Evolutionary conservation across 1,140 invertebrate genomes (phyloP), one percentile per base, ranked within the genome.

Genomic region (Drosophila suzukii): DNA sequence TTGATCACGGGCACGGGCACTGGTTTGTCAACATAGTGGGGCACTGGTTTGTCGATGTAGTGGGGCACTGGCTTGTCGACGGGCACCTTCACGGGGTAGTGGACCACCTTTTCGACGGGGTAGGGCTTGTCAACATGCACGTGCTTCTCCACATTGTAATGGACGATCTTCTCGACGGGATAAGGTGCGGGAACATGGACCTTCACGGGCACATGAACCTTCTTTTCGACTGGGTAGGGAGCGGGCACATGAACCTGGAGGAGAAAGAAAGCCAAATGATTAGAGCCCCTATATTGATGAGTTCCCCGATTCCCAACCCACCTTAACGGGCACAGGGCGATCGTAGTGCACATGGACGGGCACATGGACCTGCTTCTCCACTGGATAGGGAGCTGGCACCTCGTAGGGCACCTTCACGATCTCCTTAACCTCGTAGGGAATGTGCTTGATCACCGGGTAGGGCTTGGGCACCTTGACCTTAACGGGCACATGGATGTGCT

Each of bases 91-190:
- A 96, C 95, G 49, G 95, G 94, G 84, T 95, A 95, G 63, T 95
- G 96, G 15, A 96, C 94, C 39, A 94, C 93, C 91, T 96, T 96
- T 82, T 96, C 95, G 0, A 96, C 95, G 36, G 95, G 95, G 57
- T 95, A 94, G 1, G 96, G 96, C 43, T 95, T 94, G 59, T 93
- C 94, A 27, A 96, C 94, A 75, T 95, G 94, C 55, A 96, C 94
- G 38, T 94, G 94, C 39, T 96, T 95, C 83, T 95, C 95, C 11
- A 95, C 94, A 27, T 95, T 95, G 76, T 94, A 93, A 17, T 93
- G 95, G 27, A 96, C 94, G 72, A 95, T 93, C 81, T 96, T 96
- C 78, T 95, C 95, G 4, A 96, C 95, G 50, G 95, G 95, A 91
- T 96, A 96, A 0, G 95, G 95, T 43, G 94, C 93, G 3, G 95